Conservation (phyloP, 2,888 invertebrate genomes). For the Volucella inanis region DNA sequence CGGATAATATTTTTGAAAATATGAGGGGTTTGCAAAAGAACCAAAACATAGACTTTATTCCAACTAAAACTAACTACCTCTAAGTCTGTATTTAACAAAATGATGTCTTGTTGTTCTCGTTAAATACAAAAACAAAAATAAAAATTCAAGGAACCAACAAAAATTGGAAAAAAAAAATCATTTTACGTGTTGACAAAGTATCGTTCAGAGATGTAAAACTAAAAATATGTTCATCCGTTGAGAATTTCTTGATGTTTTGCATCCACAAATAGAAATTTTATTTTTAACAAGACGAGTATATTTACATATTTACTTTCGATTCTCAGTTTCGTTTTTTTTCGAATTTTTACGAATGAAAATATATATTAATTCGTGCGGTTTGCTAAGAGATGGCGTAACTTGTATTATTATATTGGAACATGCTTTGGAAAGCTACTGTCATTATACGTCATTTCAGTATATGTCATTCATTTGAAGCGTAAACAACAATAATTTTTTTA, state of each 20-base stretch:
- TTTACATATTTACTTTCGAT: constrained; percentile 51
- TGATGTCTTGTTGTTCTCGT: neutral
- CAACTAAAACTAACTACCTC: no score
- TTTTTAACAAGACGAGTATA: constrained; percentile 58
- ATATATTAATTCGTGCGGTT: no score
- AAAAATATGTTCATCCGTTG: constrained; percentile 55
- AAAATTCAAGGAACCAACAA: constrained; percentile 1
- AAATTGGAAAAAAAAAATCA: constrained; percentile 29
- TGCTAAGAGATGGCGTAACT: no score
- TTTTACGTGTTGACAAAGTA: constrained; percentile 57
- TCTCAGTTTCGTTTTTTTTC: neutral
- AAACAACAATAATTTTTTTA: no score
- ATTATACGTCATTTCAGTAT: no score
- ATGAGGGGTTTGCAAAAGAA: no score
- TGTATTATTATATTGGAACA: no score
- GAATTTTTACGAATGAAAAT: no score
- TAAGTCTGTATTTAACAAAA: neutral
- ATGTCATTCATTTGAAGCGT: no score
- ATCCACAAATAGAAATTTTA: constrained; percentile 70
- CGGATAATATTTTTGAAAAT: no score
- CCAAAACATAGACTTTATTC: no score
- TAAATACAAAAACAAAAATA: constrained; percentile 14
- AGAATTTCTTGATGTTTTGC: constrained; percentile 64
- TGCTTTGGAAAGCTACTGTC: no score
- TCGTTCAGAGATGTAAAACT: constrained; percentile 48